Evolutionary conservation across 2,888 invertebrate species (phyloP).

Genomic region (Drosophila mercatorum): DNA sequence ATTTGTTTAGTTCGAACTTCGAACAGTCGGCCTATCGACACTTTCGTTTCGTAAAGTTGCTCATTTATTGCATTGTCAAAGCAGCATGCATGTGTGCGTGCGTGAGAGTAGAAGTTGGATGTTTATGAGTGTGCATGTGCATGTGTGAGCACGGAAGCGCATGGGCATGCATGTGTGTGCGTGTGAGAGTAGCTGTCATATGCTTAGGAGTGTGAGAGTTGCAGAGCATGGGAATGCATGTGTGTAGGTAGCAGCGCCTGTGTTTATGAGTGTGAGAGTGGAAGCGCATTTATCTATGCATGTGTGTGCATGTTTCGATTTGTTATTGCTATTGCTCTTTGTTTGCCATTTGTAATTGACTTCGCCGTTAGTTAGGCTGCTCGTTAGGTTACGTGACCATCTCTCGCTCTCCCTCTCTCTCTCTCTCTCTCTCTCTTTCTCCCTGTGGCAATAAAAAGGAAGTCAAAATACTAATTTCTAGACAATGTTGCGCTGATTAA

Average conservation of each 20-base stretch:
- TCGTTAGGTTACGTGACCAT: slow-evolving; percentile 27
- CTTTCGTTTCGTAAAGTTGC: slow-evolving; percentile 67
- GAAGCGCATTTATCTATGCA: background rate
- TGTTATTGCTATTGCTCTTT: slow-evolving; percentile 36
- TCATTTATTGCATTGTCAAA: slow-evolving; percentile 59
- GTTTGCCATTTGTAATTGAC: slow-evolving; percentile 37
- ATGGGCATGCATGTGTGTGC: slow-evolving; percentile 5
- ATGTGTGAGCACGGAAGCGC: background rate
- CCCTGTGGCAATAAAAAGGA: slow-evolving; percentile 51
- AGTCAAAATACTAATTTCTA: slow-evolving; percentile 36
- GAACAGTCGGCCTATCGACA: slow-evolving; percentile 67
- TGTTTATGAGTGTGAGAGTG: background rate
- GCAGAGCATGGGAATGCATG: background rate
- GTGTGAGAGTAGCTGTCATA: background rate
- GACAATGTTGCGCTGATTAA: slow-evolving; percentile 71
- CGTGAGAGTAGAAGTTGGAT: background rate
- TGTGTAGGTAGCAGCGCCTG: slow-evolving; percentile 1
- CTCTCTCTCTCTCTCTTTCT: background rate
- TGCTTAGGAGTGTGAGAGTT: background rate
- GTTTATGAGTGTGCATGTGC: background rate
- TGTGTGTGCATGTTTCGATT: slow-evolving; percentile 20
- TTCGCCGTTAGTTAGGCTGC: slow-evolving; percentile 16
- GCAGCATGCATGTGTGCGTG: slow-evolving; percentile 8
- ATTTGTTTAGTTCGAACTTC: slow-evolving; percentile 1
- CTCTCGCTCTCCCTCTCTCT: background rate